These are phyloP conservation scores for Drosophila virilis DNA, from an alignment of 1,140 invertebrate genomes.

Conservation along the genomic window DNA sequence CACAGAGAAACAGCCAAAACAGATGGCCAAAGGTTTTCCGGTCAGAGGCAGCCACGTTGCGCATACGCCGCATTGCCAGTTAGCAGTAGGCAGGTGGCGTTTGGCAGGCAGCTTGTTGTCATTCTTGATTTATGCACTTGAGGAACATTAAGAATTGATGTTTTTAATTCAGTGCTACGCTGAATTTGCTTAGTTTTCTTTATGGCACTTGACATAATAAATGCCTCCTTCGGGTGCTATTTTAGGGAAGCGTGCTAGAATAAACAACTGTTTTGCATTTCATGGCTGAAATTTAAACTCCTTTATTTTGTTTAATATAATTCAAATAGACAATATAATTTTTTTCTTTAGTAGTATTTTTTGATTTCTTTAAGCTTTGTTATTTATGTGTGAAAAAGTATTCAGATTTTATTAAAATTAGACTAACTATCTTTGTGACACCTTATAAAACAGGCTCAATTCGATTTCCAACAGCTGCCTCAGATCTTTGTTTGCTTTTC, in stretches of 20 bases:
- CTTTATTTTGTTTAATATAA: not conserved
- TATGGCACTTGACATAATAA: conserved; percentile 24
- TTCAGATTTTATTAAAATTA: too few relatives aligned
- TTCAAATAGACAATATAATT: too few relatives aligned
- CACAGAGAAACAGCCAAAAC: conserved; percentile 21
- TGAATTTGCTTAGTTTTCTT: conserved; percentile 34
- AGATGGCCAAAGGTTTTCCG: conserved; percentile 51
- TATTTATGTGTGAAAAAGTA: too few relatives aligned
- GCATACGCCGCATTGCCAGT: conserved; percentile 52
- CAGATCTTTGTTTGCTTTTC: not conserved
- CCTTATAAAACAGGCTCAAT: too few relatives aligned
- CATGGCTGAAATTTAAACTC: not conserved
- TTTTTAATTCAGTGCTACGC: conserved; percentile 45
- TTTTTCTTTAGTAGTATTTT: too few relatives aligned
- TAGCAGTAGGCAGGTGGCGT: conserved; percentile 32
- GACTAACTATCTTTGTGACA: too few relatives aligned
- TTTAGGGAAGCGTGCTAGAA: not conserved
- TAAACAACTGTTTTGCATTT: not conserved
- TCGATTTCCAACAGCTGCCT: too few relatives aligned
- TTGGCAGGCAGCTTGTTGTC: conserved; percentile 24
- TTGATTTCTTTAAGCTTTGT: too few relatives aligned
- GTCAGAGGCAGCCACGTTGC: conserved; percentile 46
- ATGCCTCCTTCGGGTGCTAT: conserved; percentile 55
- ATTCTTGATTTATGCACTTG: conserved; percentile 65
- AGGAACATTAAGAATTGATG: conserved; percentile 70